phyloP scores from a whole-genome alignment of 2,797 vertebrate genomes.

The Mallotus villosus region DNA sequence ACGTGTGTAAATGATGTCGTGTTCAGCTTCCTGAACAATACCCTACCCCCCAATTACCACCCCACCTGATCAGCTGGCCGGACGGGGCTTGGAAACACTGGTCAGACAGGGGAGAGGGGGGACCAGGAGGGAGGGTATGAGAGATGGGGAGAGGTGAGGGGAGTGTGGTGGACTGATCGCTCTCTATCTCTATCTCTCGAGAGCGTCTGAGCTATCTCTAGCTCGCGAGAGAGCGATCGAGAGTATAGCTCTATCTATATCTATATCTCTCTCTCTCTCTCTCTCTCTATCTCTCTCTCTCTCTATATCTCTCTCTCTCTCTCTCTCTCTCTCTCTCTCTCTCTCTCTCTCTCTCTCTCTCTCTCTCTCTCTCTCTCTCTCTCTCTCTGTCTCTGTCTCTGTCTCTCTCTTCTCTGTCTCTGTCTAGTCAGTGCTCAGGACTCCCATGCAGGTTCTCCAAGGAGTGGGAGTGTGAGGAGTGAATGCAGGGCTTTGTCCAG shows the following conservation, averaged over 20 bases:
- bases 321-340: too few relatives aligned
- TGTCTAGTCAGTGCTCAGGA: constrained; percentile 53
- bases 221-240: too few relatives aligned
- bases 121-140: too few relatives aligned
- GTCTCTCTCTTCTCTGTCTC: neutral
- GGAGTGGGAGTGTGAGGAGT: constrained; percentile 62
- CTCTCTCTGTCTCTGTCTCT: neutral
- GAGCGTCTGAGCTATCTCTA: too few relatives aligned
- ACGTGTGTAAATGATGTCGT: neutral
- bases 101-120: neutral
- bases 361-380: constrained; percentile 2
- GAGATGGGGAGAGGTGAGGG: too few relatives aligned
- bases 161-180: neutral
- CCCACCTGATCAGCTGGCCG: neutral
- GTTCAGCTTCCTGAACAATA: neutral
- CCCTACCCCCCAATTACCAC: too few relatives aligned
- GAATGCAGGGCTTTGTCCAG: constrained; percentile 77
- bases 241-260: too few relatives aligned
- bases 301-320: too few relatives aligned
- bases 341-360: too few relatives aligned
- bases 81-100: neutral
- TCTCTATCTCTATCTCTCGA: too few relatives aligned
- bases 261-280: too few relatives aligned
- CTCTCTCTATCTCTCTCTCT: too few relatives aligned
- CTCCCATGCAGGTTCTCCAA: constrained; percentile 57